These are phyloP conservation scores for Drosophila lowei DNA, from an alignment of 1,140 invertebrate genomes.

Conservation along the genomic window DNA sequence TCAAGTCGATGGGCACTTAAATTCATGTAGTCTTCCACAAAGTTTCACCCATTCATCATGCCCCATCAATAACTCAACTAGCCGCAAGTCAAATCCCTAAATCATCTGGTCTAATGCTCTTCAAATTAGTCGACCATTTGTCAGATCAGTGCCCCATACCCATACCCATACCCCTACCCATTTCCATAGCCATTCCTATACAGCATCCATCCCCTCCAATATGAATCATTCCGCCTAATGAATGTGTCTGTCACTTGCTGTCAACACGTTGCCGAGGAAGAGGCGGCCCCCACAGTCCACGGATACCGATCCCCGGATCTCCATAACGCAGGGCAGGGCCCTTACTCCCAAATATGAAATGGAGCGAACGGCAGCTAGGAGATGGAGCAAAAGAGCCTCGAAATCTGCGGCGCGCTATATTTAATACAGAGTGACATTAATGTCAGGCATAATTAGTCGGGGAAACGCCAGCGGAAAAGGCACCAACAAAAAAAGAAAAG, in stretches of 20 bases:
- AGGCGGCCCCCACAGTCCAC: conserved; percentile 25
- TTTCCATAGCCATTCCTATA: neutral
- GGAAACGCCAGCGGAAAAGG: conserved; percentile 57
- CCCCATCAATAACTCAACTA: conserved; percentile 19
- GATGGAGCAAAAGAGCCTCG: conserved; percentile 2
- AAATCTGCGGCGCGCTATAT: conserved; percentile 61
- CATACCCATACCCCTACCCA: neutral
- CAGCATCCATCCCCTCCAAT: conserved; percentile 29
- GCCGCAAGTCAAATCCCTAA: conserved; percentile 45
- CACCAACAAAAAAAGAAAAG: neutral
- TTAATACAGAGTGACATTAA: conserved; percentile 80
- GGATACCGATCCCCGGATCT: conserved; percentile 26
- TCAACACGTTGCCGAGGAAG: conserved; percentile 70
- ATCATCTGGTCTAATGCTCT: conserved; percentile 67
- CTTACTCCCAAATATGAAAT: conserved; percentile 74
- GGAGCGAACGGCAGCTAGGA: conserved; percentile 39
- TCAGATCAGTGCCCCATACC: conserved; percentile 32
- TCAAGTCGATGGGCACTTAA: too few species aligned
- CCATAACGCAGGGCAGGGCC: conserved; percentile 21
- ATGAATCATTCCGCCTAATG: conserved; percentile 80
- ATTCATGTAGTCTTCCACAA: too few species aligned
- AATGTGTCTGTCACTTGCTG: conserved; percentile 80
- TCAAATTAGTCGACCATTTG: conserved; percentile 66
- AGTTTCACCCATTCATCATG: conserved; percentile 9
- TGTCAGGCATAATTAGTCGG: conserved; percentile 74